Evolutionary conservation across 2,888 invertebrate species (phyloP), one percentile per base, ranked within the genome.

Genomic region (Pseudococcus jackbeardsleyi): DNA sequence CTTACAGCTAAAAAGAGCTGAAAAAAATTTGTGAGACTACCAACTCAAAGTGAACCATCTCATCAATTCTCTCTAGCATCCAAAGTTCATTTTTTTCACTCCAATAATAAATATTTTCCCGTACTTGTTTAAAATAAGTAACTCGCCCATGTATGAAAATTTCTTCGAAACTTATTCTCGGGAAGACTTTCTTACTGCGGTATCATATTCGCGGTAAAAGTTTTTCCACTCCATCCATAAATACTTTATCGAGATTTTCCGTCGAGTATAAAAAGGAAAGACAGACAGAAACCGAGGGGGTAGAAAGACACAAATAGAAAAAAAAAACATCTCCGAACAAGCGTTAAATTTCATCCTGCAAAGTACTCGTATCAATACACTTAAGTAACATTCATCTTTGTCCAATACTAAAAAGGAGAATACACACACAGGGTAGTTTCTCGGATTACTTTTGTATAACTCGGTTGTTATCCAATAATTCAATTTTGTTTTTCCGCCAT

Each of bases 401-500:
- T 72, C 72, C 33, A 72, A 72, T 72, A 17, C 72, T 26, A 39
- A 39, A 33, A 33, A 72, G 33, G 33, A 72, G 7, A 33, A 72
- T 12, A 33, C 72, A 33, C 17, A 33, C 33, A 33, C 33, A 15
- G 17, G 72, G 17, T 72, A 17, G 72, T 72, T 72, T 72, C 9
- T 33, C 72, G 15, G 17, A 72, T 72, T 33, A 72, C 72, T 72
- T 72, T 72, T 72, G 33, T 72, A 33, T 17, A 72, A 72, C 72
- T 72, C 72, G 72, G 72, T 72, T 72, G 72, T 72, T 72, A 33
- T 39, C 26, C 72, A 72, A 72, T 72, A 72, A 72, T 72, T 72
- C 72, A 72, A 72, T 72, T 72, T 72, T 72, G 33, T 72, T 33
- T 72, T 33, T 72, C 17, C 64, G 19, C 15, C 72, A 26, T 72